Percentiles rank a stretch among this genome's conserved stretches.
Conservation (phyloP, 2,797 vertebrate genomes). For the Morus bassanus region DNA sequence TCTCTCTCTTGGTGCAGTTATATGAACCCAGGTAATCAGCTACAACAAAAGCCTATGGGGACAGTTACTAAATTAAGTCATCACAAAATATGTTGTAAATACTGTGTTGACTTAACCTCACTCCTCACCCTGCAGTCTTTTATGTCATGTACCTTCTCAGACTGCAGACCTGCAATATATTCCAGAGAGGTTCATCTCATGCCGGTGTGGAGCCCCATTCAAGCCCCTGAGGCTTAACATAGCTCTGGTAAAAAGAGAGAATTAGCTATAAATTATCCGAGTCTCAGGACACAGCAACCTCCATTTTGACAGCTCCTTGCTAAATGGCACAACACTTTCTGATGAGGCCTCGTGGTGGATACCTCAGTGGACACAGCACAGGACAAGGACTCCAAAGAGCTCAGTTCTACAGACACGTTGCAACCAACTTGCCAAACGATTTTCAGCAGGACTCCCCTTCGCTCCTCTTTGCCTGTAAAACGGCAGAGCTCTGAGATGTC, state of each 20-base stretch:
- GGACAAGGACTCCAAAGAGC: not conserved
- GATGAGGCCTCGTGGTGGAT: not conserved
- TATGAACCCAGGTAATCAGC: not conserved
- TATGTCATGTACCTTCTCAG: not conserved
- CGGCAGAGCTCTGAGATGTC: not conserved
- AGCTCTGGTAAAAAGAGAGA: not conserved
- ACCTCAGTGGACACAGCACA: rapidly evolving
- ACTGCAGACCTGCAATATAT: not conserved
- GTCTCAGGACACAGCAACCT: not conserved
- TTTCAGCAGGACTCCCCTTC: not conserved
- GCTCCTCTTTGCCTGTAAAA: not conserved
- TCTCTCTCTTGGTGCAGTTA: not conserved
- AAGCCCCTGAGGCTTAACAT: not conserved
- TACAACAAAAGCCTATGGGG: not conserved
- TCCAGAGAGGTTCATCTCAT: not conserved
- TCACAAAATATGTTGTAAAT: conserved; percentile 9
- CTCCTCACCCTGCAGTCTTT: not conserved
- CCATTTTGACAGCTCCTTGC: not conserved
- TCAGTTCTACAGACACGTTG: not conserved
- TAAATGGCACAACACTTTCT: not conserved
- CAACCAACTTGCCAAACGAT: not conserved
- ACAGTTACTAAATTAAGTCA: conserved; percentile 31
- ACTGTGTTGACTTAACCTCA: conserved; percentile 22
- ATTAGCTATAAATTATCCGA: conserved; percentile 6
- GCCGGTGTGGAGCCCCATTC: not conserved